These are phyloP conservation scores for Gallinago undulata DNA, from an alignment of 2,113 vertebrate species.

Conservation along the genomic window DNA sequence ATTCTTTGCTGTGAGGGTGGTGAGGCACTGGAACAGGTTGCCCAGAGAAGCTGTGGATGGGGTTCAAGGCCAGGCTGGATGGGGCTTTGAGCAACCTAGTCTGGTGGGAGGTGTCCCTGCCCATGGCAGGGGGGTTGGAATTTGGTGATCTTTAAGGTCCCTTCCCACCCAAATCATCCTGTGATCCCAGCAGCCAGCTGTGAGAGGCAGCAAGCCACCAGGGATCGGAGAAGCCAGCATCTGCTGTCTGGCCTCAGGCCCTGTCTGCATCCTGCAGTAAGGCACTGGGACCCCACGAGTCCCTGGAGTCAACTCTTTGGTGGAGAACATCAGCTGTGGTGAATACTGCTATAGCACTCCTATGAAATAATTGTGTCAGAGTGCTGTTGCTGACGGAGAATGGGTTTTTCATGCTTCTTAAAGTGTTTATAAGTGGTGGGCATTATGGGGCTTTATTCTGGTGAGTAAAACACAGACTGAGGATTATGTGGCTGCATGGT, in stretches of 20 bases:
- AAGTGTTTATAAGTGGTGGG: neutral
- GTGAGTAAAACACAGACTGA: neutral
- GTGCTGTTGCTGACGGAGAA: neutral
- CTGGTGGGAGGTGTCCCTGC: too few species aligned
- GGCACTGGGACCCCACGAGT: fast-evolving
- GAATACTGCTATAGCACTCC: neutral
- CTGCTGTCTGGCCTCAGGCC: neutral
- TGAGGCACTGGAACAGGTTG: too few species aligned
- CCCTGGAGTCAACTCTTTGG: neutral
- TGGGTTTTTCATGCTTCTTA: neutral
- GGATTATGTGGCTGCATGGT: neutral
- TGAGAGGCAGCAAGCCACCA: neutral
- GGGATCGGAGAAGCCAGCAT: neutral
- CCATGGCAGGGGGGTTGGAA: too few species aligned
- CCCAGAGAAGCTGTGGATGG: too few species aligned
- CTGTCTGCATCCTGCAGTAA: neutral
- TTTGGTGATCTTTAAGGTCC: too few species aligned
- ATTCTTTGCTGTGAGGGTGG: too few species aligned
- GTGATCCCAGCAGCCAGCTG: neutral
- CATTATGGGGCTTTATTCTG: neutral
- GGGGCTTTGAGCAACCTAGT: too few species aligned
- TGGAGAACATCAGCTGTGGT: neutral
- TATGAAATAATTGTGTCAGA: neutral
- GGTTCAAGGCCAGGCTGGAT: too few species aligned
- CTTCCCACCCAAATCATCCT: too few species aligned